These are phyloP conservation scores for Megalops atlanticus DNA, from an alignment of 2,113 vertebrate genomes.

Conservation along the genomic window DNA sequence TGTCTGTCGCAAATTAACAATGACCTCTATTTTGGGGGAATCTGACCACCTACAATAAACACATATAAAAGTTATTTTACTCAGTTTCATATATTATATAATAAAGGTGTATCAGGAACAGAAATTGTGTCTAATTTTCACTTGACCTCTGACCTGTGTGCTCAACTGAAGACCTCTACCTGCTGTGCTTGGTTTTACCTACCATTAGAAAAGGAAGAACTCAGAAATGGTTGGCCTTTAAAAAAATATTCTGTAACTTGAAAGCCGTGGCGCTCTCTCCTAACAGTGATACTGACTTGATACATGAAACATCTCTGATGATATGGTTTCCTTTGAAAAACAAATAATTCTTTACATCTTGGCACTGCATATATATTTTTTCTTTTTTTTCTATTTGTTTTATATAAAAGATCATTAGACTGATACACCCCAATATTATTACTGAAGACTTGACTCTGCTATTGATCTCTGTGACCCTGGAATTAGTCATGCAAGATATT, in stretches of 20 bases:
- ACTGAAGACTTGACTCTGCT: slow-evolving; percentile 80
- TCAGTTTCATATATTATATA: slow-evolving; percentile 29
- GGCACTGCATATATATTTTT: slow-evolving; percentile 87
- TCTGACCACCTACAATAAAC: slow-evolving; percentile 28
- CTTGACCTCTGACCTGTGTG: slow-evolving; percentile 44
- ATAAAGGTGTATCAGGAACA: slow-evolving; percentile 26
- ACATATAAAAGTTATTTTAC: slow-evolving; percentile 15
- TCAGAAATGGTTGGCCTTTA: slow-evolving; percentile 24
- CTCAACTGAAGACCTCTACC: slow-evolving; percentile 33
- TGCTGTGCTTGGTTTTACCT: slow-evolving; percentile 61
- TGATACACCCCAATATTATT: slow-evolving; percentile 84
- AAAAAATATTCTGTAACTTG: slow-evolving; percentile 56
- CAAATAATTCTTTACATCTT: slow-evolving; percentile 92
- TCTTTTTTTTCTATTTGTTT: slow-evolving; percentile 68
- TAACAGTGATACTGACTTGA: slow-evolving; percentile 71
- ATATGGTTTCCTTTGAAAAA: slow-evolving; percentile 72
- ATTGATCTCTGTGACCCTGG: slow-evolving; percentile 74
- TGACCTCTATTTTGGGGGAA: slow-evolving; percentile 17
- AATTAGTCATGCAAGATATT: slow-evolving; percentile 90
- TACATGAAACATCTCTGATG: slow-evolving; percentile 69
- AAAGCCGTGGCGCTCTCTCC: slow-evolving; percentile 67
- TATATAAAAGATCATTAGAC: slow-evolving; percentile 90
- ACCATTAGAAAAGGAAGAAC: slow-evolving; percentile 47
- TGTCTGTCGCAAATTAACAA: slow-evolving; percentile 44
- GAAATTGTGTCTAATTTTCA: slow-evolving; percentile 6